Conservation (phyloP, 2,797 vertebrate genomes). For the Esox lucius region DNA sequence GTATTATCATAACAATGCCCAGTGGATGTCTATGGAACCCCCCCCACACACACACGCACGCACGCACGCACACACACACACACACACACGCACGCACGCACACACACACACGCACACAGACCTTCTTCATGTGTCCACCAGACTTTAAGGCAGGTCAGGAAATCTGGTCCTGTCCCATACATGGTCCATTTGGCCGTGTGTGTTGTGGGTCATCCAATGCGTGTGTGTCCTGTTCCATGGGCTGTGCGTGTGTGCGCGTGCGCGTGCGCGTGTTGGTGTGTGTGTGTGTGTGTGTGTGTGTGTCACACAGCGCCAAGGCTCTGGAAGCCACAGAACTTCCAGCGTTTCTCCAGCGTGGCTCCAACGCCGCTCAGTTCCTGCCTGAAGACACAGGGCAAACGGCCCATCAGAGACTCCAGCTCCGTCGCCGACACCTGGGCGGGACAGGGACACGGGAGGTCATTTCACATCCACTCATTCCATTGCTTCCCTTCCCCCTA, state of each 20-base stretch:
- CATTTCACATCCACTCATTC: background rate
- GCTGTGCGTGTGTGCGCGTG: conserved; percentile 1
- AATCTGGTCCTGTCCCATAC: too few relatives aligned
- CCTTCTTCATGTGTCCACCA: background rate
- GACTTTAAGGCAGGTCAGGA: background rate
- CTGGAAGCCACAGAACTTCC: conserved; percentile 97
- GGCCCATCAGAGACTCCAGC: conserved; percentile 89
- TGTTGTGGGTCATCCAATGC: too few relatives aligned
- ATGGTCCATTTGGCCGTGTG: too few relatives aligned
- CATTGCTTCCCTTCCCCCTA: background rate
- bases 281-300: conserved; percentile 27
- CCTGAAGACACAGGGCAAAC: conserved; percentile 90
- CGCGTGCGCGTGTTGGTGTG: conserved; percentile 13
- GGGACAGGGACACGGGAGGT: background rate
- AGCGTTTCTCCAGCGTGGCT: conserved; percentile 93
- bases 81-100: conserved; percentile 4
- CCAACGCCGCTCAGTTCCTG: conserved; percentile 96
- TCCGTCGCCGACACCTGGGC: conserved; percentile 87
- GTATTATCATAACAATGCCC: background rate
- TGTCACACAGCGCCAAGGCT: conserved; percentile 85
- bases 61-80: conserved; percentile 12
- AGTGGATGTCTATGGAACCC: background rate
- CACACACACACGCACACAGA: conserved; percentile 16
- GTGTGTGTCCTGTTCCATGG: background rate
- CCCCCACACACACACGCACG: conserved; percentile 4